phyloP scores from a whole-genome alignment of 2,888 invertebrate genomes.

The Chloroclysta siterata region DNA sequence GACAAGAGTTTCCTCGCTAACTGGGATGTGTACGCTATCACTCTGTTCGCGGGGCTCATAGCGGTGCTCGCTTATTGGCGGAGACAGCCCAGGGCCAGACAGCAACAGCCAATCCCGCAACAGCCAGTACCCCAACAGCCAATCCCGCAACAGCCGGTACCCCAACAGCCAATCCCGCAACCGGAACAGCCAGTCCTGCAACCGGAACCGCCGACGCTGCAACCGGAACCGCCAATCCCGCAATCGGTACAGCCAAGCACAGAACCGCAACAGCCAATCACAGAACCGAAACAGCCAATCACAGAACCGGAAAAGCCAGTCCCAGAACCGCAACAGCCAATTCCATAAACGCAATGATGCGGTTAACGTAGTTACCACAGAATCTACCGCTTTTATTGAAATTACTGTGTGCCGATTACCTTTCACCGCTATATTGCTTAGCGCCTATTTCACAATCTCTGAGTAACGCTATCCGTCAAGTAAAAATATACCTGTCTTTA shows the following conservation, averaged over 20 bases:
- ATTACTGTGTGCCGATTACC: too few relatives aligned
- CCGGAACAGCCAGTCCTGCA: neutral
- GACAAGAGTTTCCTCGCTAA: conserved; percentile 91
- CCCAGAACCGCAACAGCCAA: neutral
- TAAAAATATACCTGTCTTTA: too few relatives aligned
- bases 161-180: conserved; percentile 6
- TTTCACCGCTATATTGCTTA: too few relatives aligned
- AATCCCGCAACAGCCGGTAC: conserved; percentile 5
- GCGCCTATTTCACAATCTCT: too few relatives aligned
- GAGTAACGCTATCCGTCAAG: too few relatives aligned
- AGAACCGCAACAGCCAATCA: neutral
- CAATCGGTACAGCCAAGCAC: neutral
- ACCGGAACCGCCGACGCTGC: neutral
- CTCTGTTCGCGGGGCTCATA: conserved; percentile 92
- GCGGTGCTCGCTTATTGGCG: conserved; percentile 90
- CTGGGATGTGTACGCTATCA: conserved; percentile 97
- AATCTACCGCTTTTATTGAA: too few relatives aligned
- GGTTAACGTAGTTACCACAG: neutral
- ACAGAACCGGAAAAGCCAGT: neutral
- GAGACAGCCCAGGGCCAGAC: conserved; percentile 72
- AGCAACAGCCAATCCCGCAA: conserved; percentile 1
- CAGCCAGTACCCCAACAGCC: conserved; percentile 4
- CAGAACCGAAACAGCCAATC: neutral
- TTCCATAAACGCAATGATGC: neutral
- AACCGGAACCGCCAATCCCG: neutral